Base-by-base conservation (phyloP, 1,140 invertebrate genomes). In the Drosophila pallidifrons region DNA sequence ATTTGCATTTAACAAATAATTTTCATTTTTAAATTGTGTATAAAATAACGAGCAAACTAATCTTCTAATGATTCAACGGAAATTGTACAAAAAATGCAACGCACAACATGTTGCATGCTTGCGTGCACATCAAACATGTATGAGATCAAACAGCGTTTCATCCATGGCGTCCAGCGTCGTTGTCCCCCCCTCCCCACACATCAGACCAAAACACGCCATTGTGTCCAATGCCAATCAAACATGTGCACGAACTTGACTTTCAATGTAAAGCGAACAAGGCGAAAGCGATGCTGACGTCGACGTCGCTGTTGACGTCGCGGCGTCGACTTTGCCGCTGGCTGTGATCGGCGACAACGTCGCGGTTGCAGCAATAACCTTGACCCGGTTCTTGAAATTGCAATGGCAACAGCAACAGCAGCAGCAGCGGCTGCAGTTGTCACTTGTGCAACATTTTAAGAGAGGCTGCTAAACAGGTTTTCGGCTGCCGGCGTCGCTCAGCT, bases 311-410 rank as follows among this genome's bases (percentile, higher is more conserved):
- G 38, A n/a, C 46, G 54, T 8, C 16, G 70, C 10, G 30, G 16
- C 49, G 38, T 47, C 15, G 51, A 2, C 52, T 38, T 8, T 47
- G 58, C 38, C 46, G 73, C 43, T 68, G 66, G 47, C 71, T 67
- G 68, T 38, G 79, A 81, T 82, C 75, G 71, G 13, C 60, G 49
- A 55, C 51, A 30, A 28, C 58, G 7, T 25, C 58, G 58, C 15
- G 28, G 38, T 43, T 28, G 49, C 75, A 69, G 57, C 71, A 73
- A 49, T 79, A 91, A 91, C 87, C 87, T 90, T 90, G 87, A 89
- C 87, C 87, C 60, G 86, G 87, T 90, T 90, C 87, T 90, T 90
- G 87, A 90, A 90, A 90, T 81, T 82, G 82, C 87, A 90, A 72
- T 69, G 59, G 87, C 82, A 81, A 45, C 78, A 35, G 47, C 75